phyloP scores from a whole-genome alignment of 1,140 invertebrate species.

The Hesperophylax magnus region DNA sequence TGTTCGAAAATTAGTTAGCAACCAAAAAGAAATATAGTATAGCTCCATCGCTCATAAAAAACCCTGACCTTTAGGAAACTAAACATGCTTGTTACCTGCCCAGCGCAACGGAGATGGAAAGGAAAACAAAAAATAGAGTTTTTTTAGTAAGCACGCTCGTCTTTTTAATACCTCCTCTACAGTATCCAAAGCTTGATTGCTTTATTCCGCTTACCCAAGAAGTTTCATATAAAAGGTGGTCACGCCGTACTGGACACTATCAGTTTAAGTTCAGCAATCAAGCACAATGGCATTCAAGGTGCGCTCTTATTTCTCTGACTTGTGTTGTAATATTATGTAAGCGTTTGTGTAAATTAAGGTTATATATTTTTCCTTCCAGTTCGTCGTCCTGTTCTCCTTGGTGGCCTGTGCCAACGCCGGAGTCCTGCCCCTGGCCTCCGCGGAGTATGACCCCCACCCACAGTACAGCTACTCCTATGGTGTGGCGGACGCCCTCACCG shows the following conservation, averaged over 20 bases:
- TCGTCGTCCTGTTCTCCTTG: conserved; percentile 59
- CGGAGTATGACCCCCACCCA: conserved; percentile 63
- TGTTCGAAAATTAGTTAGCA: too few species aligned
- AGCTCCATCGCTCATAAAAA: too few species aligned
- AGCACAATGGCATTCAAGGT: conserved; percentile 56
- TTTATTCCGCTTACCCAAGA: too few species aligned
- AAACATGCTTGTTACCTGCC: too few species aligned
- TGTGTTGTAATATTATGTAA: background rate
- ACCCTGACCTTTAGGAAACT: too few species aligned
- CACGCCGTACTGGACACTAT: conserved; percentile 18
- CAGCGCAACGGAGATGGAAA: too few species aligned
- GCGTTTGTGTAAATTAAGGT: background rate
- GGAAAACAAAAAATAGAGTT: too few species aligned
- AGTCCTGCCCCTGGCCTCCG: conserved; percentile 53
- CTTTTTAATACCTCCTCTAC: too few species aligned
- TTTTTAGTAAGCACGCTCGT: too few species aligned
- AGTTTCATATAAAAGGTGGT: conserved; percentile 50
- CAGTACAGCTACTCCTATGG: conserved; percentile 71
- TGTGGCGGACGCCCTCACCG: conserved; percentile 74
- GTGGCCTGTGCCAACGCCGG: conserved; percentile 57
- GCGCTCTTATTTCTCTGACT: too few species aligned
- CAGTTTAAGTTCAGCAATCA: conserved; percentile 48
- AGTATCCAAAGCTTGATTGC: too few species aligned
- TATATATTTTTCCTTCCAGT: conserved; percentile 58
- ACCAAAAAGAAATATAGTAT: too few species aligned